Conservation (phyloP, 2,888 invertebrate genomes). For the Prosapia bicincta region DNA sequence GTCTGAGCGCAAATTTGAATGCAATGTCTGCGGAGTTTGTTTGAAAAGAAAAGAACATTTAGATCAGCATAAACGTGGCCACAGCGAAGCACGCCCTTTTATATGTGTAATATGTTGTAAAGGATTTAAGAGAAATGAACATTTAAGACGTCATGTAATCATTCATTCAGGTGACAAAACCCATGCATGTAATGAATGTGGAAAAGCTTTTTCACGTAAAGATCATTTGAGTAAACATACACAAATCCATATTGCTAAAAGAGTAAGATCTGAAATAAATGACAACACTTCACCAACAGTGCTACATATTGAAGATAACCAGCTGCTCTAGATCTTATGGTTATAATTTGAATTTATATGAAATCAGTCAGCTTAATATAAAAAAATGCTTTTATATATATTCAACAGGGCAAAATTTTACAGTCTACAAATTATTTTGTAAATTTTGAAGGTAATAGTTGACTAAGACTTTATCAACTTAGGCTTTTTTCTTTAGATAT, state of each 20-base stretch:
- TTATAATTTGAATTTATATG: no score
- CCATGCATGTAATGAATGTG: slow-evolving; percentile 48
- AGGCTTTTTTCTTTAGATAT: no score
- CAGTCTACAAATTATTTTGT: no score
- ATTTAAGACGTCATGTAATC: slow-evolving; percentile 49
- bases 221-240: slow-evolving; percentile 50
- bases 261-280: slow-evolving; percentile 5
- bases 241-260: slow-evolving; percentile 45
- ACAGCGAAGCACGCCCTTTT: slow-evolving; percentile 47
- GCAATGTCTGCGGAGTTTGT: slow-evolving; percentile 50
- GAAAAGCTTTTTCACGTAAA: slow-evolving; percentile 50
- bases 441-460: no score
- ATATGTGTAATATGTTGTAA: slow-evolving; percentile 45
- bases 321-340: background rate
- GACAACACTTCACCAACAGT: background rate
- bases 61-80: slow-evolving; percentile 49
- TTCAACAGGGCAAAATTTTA: no score
- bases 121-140: slow-evolving; percentile 51
- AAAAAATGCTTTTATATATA: no score
- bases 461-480: no score
- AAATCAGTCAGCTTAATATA: no score
- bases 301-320: background rate
- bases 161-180: slow-evolving; percentile 51
- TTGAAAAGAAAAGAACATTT: slow-evolving; percentile 49
- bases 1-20: slow-evolving; percentile 34